A percentile compares a stretch with the other conserved stretches of the same genome.
phyloP scores from a whole-genome alignment of 1,140 invertebrate species.

The Tetragnatha versicolor region DNA sequence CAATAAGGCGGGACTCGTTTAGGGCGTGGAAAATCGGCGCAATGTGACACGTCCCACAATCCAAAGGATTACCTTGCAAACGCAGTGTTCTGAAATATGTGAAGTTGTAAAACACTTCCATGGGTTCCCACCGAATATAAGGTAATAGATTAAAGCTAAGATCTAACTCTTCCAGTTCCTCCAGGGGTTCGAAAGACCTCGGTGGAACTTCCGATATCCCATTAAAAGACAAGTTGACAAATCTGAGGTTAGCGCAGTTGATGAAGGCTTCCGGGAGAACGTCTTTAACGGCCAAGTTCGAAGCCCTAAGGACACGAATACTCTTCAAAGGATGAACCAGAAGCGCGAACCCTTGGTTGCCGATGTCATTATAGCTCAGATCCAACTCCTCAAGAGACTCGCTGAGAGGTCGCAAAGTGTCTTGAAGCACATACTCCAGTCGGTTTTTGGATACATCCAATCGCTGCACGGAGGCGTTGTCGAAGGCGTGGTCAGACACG shows the following conservation, averaged over 20 bases:
- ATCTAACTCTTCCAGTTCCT: conserved; percentile 70
- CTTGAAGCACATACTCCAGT: conserved; percentile 71
- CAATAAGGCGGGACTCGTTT: conserved; percentile 56
- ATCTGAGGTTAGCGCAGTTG: conserved; percentile 36
- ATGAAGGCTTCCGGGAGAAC: conserved; percentile 44
- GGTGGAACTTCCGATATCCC: conserved; percentile 68
- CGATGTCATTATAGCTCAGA: conserved; percentile 73
- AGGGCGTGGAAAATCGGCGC: conserved; percentile 60
- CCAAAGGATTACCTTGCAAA: conserved; percentile 73
- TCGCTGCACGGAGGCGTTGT: conserved; percentile 71
- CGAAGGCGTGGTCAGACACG: conserved; percentile 74
- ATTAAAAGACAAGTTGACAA: conserved; percentile 62
- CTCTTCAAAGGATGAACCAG: conserved; percentile 68
- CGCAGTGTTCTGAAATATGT: conserved; percentile 63
- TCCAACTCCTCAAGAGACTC: conserved; percentile 71
- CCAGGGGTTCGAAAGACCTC: conserved; percentile 67
- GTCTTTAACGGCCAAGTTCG: background rate
- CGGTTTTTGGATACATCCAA: conserved; percentile 79
- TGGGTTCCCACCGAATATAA: conserved; percentile 68
- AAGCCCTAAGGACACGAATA: conserved; percentile 68
- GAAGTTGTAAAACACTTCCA: conserved; percentile 63
- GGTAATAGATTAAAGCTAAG: conserved; percentile 71
- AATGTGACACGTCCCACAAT: conserved; percentile 71
- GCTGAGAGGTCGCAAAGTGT: conserved; percentile 69
- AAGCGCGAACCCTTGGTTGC: conserved; percentile 63